Evolutionary conservation across 2,888 invertebrate species (phyloP), one percentile per base, ranked within the genome.

Genomic region (Osedax fenrisi): DNA sequence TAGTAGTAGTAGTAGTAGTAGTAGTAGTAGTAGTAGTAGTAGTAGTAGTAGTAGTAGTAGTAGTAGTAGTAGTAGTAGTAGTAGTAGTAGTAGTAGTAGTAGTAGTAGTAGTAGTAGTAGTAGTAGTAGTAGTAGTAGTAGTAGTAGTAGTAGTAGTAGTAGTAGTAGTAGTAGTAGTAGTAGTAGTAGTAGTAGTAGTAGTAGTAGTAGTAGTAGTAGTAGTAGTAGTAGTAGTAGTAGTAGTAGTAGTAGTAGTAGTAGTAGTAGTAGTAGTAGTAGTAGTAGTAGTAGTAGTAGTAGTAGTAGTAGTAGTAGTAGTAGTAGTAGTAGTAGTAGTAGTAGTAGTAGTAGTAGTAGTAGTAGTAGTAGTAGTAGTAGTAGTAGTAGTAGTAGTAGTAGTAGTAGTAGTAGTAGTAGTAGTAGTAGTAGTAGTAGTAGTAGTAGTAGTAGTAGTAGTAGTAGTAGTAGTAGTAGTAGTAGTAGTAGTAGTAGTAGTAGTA

Each of bases 1-100:
- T 64, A 64, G 64, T 64, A 64, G 64, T 64, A 64, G 64, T 64
- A 64, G 64, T 64, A 64, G 64, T 64, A 64, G 64, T 64, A 64
- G 64, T 64, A 64, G 64, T 64, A 64, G 64, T 64, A 64, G 64
- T 64, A 64, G 64, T 64, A 64, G 64, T 64, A 64, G 64, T 64
- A 64, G 64, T 64, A 64, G 64, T 64, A 64, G 64, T 64, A 64
- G 64, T 64, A 64, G 64, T 64, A 64, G 64, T 64, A 64, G 64
- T 64, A 64, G 64, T 64, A 64, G 64, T 64, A 64, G 64, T 64
- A 64, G 64, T 64, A 64, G 64, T 64, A 64, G 64, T 64, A 64
- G 64, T 64, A 64, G 64, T 64, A 64, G 64, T 64, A 64, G 64
- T 64, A 64, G 64, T 64, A 64, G 64, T 64, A 64, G 64, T 64